phyloP scores from a whole-genome alignment of 2,113 vertebrate genomes.

The Ochotona curzoniae region DNA sequence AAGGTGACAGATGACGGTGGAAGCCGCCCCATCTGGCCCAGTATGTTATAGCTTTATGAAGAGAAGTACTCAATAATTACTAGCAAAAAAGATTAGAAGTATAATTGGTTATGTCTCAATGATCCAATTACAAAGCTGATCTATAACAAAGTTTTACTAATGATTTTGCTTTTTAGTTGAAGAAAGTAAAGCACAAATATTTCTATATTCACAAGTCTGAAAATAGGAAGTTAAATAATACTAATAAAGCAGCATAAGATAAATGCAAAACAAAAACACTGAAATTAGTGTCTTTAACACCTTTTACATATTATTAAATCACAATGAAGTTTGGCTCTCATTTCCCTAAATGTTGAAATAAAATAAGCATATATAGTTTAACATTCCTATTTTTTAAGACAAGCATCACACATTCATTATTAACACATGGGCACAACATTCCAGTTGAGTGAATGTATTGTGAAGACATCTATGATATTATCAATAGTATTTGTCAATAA shows the following conservation, averaged over 20 bases:
- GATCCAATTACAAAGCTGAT: background rate
- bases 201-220: background rate
- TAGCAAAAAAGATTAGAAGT: background rate
- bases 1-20: too few species aligned
- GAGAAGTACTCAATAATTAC: background rate
- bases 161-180: background rate
- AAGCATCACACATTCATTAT: background rate
- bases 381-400: background rate
- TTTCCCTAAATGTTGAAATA: background rate
- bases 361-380: background rate
- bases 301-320: background rate
- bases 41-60: background rate
- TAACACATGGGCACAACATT: background rate
- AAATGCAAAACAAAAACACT: background rate
- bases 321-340: background rate
- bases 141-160: background rate
- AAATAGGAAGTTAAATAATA: background rate
- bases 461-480: background rate
- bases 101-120: background rate
- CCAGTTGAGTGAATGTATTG: background rate
- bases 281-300: background rate
- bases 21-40: too few species aligned
- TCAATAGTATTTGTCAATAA: background rate
- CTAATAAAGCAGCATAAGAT: background rate
- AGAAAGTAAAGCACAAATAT: constrained; percentile 29